Conservation (phyloP, 1,140 invertebrate genomes). For the Polypedilum vanderplanki region DNA sequence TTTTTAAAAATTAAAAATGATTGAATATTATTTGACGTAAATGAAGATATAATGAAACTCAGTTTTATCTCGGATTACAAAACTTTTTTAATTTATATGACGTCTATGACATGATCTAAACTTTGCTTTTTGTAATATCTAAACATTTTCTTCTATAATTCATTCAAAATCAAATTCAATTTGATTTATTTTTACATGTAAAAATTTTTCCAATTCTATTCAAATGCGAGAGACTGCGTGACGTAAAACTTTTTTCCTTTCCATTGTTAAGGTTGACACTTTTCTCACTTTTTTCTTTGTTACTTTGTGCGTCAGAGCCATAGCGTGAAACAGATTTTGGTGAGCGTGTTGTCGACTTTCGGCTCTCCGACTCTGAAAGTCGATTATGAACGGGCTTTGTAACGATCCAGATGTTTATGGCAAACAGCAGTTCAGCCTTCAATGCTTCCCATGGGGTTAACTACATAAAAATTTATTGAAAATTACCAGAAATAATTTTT, state of each 20-base stretch:
- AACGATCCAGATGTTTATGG: slow-evolving; percentile 45
- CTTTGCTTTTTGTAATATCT: too few species aligned
- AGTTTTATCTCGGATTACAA: too few species aligned
- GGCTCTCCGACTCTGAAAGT: slow-evolving; percentile 36
- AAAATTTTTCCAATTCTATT: slow-evolving; percentile 25
- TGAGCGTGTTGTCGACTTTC: background rate
- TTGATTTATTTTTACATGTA: background rate
- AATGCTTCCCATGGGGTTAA: slow-evolving; percentile 48
- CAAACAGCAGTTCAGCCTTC: slow-evolving; percentile 47
- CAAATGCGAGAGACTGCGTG: slow-evolving; percentile 3
- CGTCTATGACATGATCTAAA: too few species aligned
- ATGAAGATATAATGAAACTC: too few species aligned
- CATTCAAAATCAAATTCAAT: background rate
- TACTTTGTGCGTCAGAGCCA: background rate
- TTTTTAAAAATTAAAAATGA: too few species aligned
- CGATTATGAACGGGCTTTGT: slow-evolving; percentile 46
- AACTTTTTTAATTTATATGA: too few species aligned
- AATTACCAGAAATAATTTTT: slow-evolving; percentile 30
- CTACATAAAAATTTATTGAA: slow-evolving; percentile 36
- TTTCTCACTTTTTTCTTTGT: background rate
- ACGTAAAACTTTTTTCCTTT: background rate
- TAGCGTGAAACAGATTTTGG: background rate
- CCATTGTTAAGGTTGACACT: background rate
- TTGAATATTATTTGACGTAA: too few species aligned
- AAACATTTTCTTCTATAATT: background rate